Percentiles rank a stretch among this genome's conserved stretches.
Evolutionary conservation across 2,797 vertebrate genomes (phyloP).

Genomic region (Choloepus didactylus): DNA sequence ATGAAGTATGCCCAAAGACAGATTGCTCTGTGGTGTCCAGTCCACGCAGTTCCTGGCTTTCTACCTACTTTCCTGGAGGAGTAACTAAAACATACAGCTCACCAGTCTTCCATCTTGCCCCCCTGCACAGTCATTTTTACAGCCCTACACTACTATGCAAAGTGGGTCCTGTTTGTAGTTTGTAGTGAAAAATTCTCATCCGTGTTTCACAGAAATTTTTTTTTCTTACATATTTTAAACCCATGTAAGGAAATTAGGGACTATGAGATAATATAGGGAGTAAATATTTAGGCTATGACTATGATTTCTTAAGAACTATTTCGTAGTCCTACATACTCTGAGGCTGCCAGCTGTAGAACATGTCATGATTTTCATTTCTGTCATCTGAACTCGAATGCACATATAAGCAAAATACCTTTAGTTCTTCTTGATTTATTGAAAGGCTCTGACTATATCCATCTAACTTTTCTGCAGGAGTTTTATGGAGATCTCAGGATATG

Average conservation of each 20-base stretch:
- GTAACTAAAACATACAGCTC: no score
- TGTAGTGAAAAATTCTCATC: neutral
- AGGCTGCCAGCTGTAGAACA: neutral
- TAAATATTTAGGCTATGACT: neutral
- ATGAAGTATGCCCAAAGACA: no score
- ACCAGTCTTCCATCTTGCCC: no score
- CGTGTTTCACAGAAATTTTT: neutral
- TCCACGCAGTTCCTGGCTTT: no score
- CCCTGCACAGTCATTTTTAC: neutral
- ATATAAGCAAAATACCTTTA: neutral
- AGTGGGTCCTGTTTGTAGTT: neutral
- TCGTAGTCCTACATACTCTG: neutral
- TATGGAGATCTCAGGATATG: neutral
- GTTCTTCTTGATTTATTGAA: constrained; percentile 17
- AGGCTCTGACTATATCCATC: neutral
- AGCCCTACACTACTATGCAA: rapidly evolving
- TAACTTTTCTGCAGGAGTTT: neutral
- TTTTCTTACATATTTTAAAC: neutral
- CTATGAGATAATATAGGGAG: neutral
- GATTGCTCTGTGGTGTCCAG: no score
- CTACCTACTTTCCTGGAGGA: no score
- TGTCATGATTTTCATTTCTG: neutral
- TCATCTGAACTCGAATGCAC: neutral
- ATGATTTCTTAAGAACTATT: neutral
- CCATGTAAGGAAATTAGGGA: neutral